phyloP scores from a whole-genome alignment of 2,113 vertebrate species.

The Potamarius usumacintae region DNA sequence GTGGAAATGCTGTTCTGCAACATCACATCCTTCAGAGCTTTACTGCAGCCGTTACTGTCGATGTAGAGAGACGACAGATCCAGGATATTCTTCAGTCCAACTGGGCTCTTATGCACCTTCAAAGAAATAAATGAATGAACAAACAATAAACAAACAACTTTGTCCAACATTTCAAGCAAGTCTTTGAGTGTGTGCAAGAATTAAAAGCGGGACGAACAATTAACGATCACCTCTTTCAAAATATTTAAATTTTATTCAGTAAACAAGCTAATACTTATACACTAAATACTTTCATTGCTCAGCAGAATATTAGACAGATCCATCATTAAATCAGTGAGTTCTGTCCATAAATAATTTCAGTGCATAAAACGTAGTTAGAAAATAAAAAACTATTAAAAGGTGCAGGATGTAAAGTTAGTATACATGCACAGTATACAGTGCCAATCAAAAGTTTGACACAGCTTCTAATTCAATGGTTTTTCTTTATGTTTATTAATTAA shows the following conservation, averaged over 20 bases:
- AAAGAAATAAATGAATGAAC: constrained; percentile 30
- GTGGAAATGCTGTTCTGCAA: constrained; percentile 57
- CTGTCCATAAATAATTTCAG: neutral
- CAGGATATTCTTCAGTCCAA: constrained; percentile 66
- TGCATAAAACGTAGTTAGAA: neutral
- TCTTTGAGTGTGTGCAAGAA: neutral
- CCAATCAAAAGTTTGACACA: no score
- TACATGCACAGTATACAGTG: no score
- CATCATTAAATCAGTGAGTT: neutral
- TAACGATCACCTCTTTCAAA: neutral
- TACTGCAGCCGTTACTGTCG: constrained; percentile 68
- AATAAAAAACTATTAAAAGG: neutral
- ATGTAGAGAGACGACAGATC: constrained; percentile 69
- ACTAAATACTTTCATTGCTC: neutral
- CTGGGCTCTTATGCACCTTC: constrained; percentile 65
- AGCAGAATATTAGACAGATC: neutral
- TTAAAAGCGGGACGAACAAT: neutral
- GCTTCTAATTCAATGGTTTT: no score
- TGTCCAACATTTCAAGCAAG: neutral
- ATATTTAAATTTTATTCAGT: neutral
- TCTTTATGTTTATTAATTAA: no score
- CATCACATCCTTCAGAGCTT: constrained; percentile 58
- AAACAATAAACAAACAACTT: neutral
- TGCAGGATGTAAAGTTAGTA: no score
- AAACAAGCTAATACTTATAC: neutral